A percentile compares a stretch with the other conserved stretches of the same genome.
Evolutionary conservation across 2,797 vertebrate genomes (phyloP).

Genomic region (Salmo trutta): DNA sequence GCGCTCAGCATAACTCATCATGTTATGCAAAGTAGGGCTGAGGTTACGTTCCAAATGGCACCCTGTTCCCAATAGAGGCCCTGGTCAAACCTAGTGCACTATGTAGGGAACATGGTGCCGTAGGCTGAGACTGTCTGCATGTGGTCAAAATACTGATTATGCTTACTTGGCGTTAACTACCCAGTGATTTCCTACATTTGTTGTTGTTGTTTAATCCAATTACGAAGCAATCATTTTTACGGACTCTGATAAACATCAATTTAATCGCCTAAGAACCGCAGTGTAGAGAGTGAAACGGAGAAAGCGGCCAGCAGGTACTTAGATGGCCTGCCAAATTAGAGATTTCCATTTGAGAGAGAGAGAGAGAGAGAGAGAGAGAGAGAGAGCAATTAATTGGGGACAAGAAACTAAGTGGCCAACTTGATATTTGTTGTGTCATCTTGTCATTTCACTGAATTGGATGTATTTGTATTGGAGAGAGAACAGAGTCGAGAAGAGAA

Average conservation of each 20-base stretch:
- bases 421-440: neutral
- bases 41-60: neutral
- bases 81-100: neutral
- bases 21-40: neutral
- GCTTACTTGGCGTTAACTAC: neutral
- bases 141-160: neutral
- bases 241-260: neutral
- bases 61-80: neutral
- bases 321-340: neutral
- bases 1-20: neutral
- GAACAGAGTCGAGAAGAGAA: neutral
- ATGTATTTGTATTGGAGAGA: neutral
- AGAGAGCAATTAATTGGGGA: neutral
- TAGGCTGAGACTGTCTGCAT: neutral
- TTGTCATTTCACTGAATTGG: neutral
- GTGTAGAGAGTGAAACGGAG: neutral
- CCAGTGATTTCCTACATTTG: neutral
- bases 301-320: neutral
- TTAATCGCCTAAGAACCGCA: neutral
- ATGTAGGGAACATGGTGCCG: neutral
- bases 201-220: neutral
- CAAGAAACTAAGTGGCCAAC: neutral
- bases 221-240: neutral
- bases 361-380: neutral
- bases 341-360: slow-evolving; percentile 1